A percentile compares a stretch with the other conserved stretches of the same genome.
Evolutionary conservation across 2,888 invertebrate species (phyloP).

Genomic region (Chrysomela aeneicollis): DNA sequence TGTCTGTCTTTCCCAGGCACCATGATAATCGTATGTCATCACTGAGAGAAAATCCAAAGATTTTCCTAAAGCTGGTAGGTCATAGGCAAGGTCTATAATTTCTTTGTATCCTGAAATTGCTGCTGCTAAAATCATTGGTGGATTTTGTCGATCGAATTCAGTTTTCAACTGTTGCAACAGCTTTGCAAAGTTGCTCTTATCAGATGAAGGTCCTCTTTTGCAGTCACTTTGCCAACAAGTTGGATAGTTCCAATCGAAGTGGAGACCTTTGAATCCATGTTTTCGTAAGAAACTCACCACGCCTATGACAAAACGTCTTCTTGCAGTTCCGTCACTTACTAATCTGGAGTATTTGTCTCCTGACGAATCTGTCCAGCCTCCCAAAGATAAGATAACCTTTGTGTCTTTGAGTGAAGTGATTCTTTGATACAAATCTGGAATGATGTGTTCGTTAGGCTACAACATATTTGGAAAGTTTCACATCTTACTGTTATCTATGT

Average conservation of each 20-base stretch:
- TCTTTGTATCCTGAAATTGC: constrained; percentile 91
- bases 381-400: constrained; percentile 80
- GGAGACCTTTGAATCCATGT: constrained; percentile 85
- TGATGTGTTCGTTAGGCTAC: constrained; percentile 7
- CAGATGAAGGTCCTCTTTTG: constrained; percentile 78
- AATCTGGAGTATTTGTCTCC: constrained; percentile 87
- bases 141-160: constrained; percentile 69
- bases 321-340: constrained; percentile 71
- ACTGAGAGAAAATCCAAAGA: constrained; percentile 82
- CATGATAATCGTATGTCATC: constrained; percentile 90
- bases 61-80: constrained; percentile 73
- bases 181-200: constrained; percentile 80
- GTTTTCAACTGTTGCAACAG: constrained; percentile 72
- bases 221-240: constrained; percentile 93
- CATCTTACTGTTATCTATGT: constrained; percentile 80
- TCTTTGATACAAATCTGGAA: constrained; percentile 80
- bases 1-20: constrained; percentile 84
- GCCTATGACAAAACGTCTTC: constrained; percentile 75
- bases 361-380: constrained; percentile 95
- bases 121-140: constrained; percentile 78
- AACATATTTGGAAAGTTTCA: background rate
- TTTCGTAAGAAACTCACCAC: constrained; percentile 75
- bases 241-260: constrained; percentile 95
- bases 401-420: constrained; percentile 73
- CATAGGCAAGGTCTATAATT: constrained; percentile 87